Evolutionary conservation across 1,140 invertebrate genomes (phyloP), one percentile per base, ranked within the genome.

Genomic region (Sinella curviseta): DNA sequence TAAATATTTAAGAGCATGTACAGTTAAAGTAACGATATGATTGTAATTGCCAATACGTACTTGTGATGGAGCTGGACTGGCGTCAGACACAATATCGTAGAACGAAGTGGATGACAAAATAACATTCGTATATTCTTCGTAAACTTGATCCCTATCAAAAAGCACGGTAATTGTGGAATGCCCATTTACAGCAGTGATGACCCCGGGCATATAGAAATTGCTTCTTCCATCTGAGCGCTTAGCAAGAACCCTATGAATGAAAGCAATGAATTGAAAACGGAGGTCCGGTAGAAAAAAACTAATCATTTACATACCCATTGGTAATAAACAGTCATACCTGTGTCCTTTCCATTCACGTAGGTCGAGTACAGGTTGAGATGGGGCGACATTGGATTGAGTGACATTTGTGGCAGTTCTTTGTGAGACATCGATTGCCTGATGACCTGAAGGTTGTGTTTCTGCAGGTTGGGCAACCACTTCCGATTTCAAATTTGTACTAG

Each of bases 11-110:
- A 48, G 20, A 48, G 20, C 8, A 48, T 48, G 8, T 48, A 48
- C 20, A 12, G 39, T 12, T 20, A 48, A 48, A 48, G 20, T 48
- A 48, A 20, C 39, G 39, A 48, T n/a, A n/a, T n/a, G n/a, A n/a
- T n/a, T n/a, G n/a, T n/a, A n/a, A n/a, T n/a, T n/a, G n/a, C n/a
- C n/a, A 74, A 30, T 74, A 54, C 86, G 89, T 80, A 95, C 89
- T 85, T 95, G 92, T 70, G 90, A 92, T 77, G 93, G 90, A 83
- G 93, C 92, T 36, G 97, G 97, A 86, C 94, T 94, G 82, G 96
- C 94, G 87, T 98, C 96, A 86, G 94, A 92, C 83, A 99, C 96
- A 83, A 99, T 91, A 87, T 97, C 94, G 86, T 91, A 94, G 36
- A 77, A 81, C 20, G 77, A 39, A 20, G 77, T 57, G 17, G 65